A percentile compares a stretch with the other conserved stretches of the same genome.
Evolutionary conservation across 2,797 vertebrate species (phyloP).

Genomic region (Betta splendens): DNA sequence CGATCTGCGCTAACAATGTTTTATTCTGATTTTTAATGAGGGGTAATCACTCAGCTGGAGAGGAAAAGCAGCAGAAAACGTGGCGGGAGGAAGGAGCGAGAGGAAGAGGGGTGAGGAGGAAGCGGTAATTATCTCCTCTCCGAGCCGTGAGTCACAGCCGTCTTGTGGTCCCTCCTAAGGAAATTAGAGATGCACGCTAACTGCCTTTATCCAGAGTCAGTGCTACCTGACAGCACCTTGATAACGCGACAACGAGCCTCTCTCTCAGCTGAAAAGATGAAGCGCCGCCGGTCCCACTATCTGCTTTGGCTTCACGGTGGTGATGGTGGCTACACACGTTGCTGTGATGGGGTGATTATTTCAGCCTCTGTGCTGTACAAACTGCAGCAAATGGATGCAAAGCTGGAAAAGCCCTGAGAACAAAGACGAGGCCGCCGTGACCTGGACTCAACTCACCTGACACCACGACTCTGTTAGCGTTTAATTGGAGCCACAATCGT

Average conservation of each 20-base stretch:
- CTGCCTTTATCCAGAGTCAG: constrained; percentile 64
- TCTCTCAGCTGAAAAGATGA: constrained; percentile 16
- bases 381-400: not conserved
- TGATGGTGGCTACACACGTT: not conserved
- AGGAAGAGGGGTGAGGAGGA: constrained; percentile 60
- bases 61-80: constrained; percentile 63
- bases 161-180: constrained; percentile 57
- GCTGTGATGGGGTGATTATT: not conserved
- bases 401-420: not conserved
- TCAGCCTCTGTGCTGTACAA: not conserved
- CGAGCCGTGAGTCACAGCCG: constrained; percentile 67
- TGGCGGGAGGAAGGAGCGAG: constrained; percentile 66
- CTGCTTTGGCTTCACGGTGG: not conserved
- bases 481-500: constrained; percentile 8
- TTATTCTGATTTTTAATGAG: constrained; percentile 99
- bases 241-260: constrained; percentile 38
- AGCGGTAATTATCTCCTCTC: constrained; percentile 76
- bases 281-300: constrained; percentile 2
- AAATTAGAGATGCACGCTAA: constrained; percentile 69
- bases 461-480: constrained; percentile 1
- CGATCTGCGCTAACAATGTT: constrained; percentile 98
- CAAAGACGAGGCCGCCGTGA: not conserved
- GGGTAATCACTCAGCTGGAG: constrained; percentile 97
- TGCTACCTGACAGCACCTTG: constrained; percentile 50
- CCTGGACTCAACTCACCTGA: not conserved